These are phyloP conservation scores for Cataglyphis hispanica DNA, from an alignment of 1,140 invertebrate species.

Conservation along the genomic window DNA sequence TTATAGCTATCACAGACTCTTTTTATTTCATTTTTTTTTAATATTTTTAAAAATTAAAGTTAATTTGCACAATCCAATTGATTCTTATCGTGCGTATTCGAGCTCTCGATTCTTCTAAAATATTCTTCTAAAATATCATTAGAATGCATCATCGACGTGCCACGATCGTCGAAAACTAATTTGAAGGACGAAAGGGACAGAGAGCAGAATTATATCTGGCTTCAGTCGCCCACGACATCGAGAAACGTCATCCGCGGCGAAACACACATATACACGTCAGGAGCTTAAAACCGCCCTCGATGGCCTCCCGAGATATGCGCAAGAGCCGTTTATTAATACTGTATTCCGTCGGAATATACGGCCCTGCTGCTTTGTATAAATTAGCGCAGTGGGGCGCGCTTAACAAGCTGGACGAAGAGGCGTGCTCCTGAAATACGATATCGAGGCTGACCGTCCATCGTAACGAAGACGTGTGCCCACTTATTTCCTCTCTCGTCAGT, in stretches of 20 bases:
- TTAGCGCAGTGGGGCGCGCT: constrained; percentile 68
- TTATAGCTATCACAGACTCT: neutral
- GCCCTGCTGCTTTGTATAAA: constrained; percentile 65
- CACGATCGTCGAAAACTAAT: neutral
- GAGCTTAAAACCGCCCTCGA: constrained; percentile 53
- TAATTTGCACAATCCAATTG: neutral
- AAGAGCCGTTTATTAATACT: constrained; percentile 69
- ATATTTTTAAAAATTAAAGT: neutral
- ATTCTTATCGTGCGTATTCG: neutral
- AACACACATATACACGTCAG: constrained; percentile 39
- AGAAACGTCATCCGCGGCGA: constrained; percentile 35
- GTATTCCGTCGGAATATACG: constrained; percentile 51
- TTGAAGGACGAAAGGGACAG: constrained; percentile 40
- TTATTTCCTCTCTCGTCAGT: constrained; percentile 32
- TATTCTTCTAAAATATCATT: neutral
- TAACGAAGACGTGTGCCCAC: constrained; percentile 59
- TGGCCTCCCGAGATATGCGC: constrained; percentile 38
- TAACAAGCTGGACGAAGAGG: constrained; percentile 60
- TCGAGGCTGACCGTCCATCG: constrained; percentile 42
- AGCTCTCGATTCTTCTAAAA: neutral
- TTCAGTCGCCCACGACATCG: constrained; percentile 24
- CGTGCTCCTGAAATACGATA: constrained; percentile 44
- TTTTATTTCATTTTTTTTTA: neutral
- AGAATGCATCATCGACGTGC: neutral
- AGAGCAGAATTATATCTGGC: constrained; percentile 31